Base-by-base conservation (phyloP, 2,797 vertebrate species). In the Euphonia xanthogaster region DNA sequence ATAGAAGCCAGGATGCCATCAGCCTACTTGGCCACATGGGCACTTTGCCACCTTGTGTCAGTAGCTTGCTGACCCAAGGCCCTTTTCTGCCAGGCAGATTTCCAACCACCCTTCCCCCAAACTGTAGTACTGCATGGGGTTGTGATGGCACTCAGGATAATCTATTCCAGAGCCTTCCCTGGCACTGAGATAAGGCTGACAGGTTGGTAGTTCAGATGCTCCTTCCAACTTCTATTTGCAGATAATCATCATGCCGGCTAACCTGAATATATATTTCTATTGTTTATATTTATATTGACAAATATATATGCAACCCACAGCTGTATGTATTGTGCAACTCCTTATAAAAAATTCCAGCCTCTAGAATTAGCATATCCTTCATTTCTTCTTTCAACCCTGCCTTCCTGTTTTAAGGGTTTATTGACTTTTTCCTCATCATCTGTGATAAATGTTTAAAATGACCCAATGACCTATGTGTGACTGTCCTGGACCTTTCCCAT, bases 31-130 rank as follows among this genome's bases (percentile, higher is more conserved):
- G 35, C 12, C 48, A 55, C 4, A 4, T 35, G 57, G 35, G 14
- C 18, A 27, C 7, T 35, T 54, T 28, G 5, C 7, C 28, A 12
- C 5, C 42, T 37, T 25, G 39, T 37, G 27, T 20, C 15, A n/a
- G 31, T 2, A 5, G 15, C n/a, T 16, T 37, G 15, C 37, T 30
- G 22, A 28, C 23, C 4, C 15, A 27, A 50, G 11, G n/a, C 14
- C 10, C 15, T 55, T n/a, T 63, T 37, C 31, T 5, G 0, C 11
- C 7, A 3, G 19, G 10, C 20, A 13, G 5, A 3, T 37, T 57
- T 65, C 23, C 44, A 50, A 17, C 2, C 42, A 77, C 19, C 15
- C 22, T 27, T 33, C 3, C 27, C 35, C 5, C 15, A 86, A 5
- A 6, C 28, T 57, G 7, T 17, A 55, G 15, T 11, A 5, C 27